Evolutionary conservation across 1,140 invertebrate species (phyloP), one percentile per base, ranked within the genome.

Genomic region (Drosophila mauritiana): DNA sequence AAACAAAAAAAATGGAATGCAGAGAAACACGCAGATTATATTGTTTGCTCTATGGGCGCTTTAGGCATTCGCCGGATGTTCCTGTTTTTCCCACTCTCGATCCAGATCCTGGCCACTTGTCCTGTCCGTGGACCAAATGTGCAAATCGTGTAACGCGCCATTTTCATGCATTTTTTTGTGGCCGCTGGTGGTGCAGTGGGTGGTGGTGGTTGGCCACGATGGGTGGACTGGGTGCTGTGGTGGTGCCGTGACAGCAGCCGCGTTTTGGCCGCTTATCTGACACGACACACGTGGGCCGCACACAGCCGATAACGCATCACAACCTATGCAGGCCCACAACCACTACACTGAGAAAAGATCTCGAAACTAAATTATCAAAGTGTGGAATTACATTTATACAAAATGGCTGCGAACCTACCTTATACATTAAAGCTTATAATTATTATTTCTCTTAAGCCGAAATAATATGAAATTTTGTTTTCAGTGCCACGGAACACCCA

Each of bases 31-130:
- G 83, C 83, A 88, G 83, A 86, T 86, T 86, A 86, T 86, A 76
- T 79, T 88, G 85, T 88, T 84, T 83, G 84, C 62, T 84, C 76
- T 81, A 82, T 86, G 79, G 73, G 54, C 65, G 65, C 83, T 88
- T 74, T 83, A 79, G 83, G 83, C 83, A 48, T 79, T 75, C 65
- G 80, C 79, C 63, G 46, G 53, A 61, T 63, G 54, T 40, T 64
- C 27, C 20, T 37, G 59, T 37, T 37, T 20, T n/a, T 4, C 25
- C 13, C 39, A 15, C 17, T 17, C 12, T 13, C 10, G 12, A n/a
- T 27, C 43, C 55, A 22, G 7, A 25, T 43, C 2, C 73, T 15
- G 31, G 20, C 36, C 15, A n/a, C 20, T 40, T 57, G 40, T 56
- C 55, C 42, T 56, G 48, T 36, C 43, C 59, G 46, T 31, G 51